phyloP scores from a whole-genome alignment of 2,113 vertebrate genomes.

The Triplophysa rosa region DNA sequence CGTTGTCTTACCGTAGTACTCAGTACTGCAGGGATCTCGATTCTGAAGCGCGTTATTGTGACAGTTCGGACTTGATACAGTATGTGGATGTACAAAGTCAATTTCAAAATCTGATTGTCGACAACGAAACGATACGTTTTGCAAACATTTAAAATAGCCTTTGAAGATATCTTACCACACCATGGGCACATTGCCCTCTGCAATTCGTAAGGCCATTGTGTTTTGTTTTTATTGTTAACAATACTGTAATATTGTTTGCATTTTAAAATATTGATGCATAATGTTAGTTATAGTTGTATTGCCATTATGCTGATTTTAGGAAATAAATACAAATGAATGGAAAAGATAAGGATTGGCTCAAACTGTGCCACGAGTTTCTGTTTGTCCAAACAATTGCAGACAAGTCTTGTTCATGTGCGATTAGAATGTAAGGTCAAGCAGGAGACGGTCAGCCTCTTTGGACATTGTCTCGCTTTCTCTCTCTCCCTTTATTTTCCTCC shows the following conservation, averaged over 20 bases:
- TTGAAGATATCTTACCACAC: background rate
- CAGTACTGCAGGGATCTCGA: too few relatives aligned
- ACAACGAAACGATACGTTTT: background rate
- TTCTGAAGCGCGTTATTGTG: background rate
- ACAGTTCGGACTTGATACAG: background rate
- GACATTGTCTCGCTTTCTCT: background rate
- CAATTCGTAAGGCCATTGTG: too few relatives aligned
- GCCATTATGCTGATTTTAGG: too few relatives aligned
- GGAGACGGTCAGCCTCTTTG: background rate
- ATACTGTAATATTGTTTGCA: too few relatives aligned
- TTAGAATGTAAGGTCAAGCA: conserved; percentile 2
- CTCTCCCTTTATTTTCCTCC: background rate
- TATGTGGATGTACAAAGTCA: background rate
- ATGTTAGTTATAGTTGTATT: too few relatives aligned
- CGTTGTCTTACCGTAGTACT: background rate
- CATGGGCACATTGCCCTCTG: background rate
- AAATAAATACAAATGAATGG: too few relatives aligned
- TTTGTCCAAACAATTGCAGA: too few relatives aligned
- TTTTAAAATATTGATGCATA: too few relatives aligned
- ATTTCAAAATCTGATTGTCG: background rate
- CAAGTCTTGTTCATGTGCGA: background rate
- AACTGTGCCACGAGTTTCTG: too few relatives aligned
- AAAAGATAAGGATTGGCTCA: too few relatives aligned
- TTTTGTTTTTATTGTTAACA: too few relatives aligned
- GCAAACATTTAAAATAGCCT: background rate